A percentile compares a stretch with the other conserved stretches of the same genome.
Conservation (phyloP, 2,888 invertebrate genomes). For the Thera obeliscata region DNA sequence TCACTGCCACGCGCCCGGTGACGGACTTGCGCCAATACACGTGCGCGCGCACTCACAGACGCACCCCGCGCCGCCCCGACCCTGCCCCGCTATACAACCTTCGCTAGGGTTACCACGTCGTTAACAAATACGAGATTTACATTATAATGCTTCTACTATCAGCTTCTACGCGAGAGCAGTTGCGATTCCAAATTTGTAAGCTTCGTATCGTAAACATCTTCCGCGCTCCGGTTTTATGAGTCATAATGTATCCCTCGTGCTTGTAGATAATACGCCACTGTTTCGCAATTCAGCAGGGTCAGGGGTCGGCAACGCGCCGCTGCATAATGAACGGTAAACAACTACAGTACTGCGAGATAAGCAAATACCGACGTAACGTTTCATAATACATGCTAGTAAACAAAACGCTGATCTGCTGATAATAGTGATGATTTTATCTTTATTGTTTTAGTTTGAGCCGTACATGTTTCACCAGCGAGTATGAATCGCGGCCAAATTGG, state of each 20-base stretch:
- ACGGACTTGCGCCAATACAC: conserved; percentile 46
- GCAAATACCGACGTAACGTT: conserved; percentile 43
- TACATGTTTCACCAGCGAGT: conserved; percentile 29
- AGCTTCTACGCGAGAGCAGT: conserved; percentile 29
- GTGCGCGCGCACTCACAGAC: conserved; percentile 51
- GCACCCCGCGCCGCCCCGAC: conserved; percentile 40
- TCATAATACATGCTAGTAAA: conserved; percentile 28
- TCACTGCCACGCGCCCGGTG: conserved; percentile 68
- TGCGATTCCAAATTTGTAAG: conserved; percentile 23
- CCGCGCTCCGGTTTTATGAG: conserved; percentile 24
- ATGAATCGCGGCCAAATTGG: conserved; percentile 31
- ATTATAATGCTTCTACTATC: conserved; percentile 43
- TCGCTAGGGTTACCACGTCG: conserved; percentile 62
- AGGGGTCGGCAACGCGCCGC: conserved; percentile 50
- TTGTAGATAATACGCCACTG: conserved; percentile 23
- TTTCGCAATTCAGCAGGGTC: conserved; percentile 52
- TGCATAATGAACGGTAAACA: conserved; percentile 47
- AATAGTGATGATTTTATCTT: conserved; percentile 25
- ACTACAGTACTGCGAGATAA: conserved; percentile 44
- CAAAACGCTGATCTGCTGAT: conserved; percentile 41
- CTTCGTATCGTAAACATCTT: conserved; percentile 30
- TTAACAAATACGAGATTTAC: conserved; percentile 46
- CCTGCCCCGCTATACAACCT: conserved; percentile 63
- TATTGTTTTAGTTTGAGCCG: conserved; percentile 26
- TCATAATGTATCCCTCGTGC: conserved; percentile 1